Evolutionary conservation across 2,797 vertebrate species (phyloP), one percentile per base, ranked within the genome.

Genomic region (Brachyrhaphis roseni): DNA sequence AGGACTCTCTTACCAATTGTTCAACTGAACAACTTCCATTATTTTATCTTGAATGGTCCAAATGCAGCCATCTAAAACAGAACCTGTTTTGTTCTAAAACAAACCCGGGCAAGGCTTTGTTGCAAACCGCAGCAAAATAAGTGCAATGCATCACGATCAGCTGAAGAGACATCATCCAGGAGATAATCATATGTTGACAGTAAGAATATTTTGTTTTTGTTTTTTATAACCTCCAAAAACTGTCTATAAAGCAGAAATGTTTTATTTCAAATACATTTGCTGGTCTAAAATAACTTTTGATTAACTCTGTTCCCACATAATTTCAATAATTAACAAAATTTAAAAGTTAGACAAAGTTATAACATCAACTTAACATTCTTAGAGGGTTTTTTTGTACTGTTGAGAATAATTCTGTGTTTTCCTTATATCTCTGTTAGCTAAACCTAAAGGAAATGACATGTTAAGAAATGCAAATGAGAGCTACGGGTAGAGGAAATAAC

Each of bases 21-120:
- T 26, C 12, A 70, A 13, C 36, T n/a, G 8, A 70, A 43, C 72
- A 73, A 51, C 47, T 53, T 53, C 28, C 15, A 13, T 74, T 53
- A 74, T 39, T 53, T 78, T 74, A 46, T 39, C 13, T 36, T 43
- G 46, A 77, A 53, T 36, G 46, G 23, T 13, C 62, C 51, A 74
- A 59, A 15, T 16, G 26, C 2, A 15, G 23, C 31, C 75, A 10
- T 39, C 34, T 71, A 41, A 72, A 74, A 18, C 47, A 68, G 5
- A 76, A 84, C 2, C 23, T 3, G 11, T n/a, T 20, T 43, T 15
- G 41, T 70, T 36, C 16, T 36, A 15, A 64, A 64, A 62, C 8
- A 62, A 57, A 57, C 26, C 51, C 26, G 23, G 10, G 51, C 5
- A 57, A 62, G 26, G 26, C 12, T n/a, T n/a, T n/a, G 26, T 57